Percentiles rank a stretch among this genome's conserved stretches.
Evolutionary conservation across 2,888 invertebrate species (phyloP).

Genomic region (Ophion obscuratus): DNA sequence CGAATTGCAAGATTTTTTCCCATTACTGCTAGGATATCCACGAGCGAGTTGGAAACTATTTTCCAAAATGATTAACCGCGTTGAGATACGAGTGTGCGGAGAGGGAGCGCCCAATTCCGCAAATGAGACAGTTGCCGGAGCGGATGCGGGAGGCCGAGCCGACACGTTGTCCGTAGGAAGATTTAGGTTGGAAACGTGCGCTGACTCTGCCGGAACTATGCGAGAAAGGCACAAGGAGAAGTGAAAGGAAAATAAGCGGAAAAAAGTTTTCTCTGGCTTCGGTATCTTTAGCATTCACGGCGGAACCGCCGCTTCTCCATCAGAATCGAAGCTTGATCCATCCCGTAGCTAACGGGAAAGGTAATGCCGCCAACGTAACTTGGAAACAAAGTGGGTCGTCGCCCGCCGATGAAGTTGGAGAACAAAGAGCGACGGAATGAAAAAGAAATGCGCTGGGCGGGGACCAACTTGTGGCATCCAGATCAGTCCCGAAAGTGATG

Average conservation of each 20-base stretch:
- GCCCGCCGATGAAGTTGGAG: conserved; percentile 57
- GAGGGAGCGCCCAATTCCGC: conserved; percentile 51
- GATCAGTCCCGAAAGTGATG: not conserved
- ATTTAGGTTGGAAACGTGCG: conserved; percentile 59
- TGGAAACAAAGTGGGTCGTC: conserved; percentile 64
- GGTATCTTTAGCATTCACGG: conserved; percentile 14
- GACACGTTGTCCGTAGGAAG: conserved; percentile 53
- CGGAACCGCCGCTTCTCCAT: conserved; percentile 45
- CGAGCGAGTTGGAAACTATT: conserved; percentile 46
- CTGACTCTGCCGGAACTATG: conserved; percentile 38
- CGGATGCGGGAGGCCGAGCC: conserved; percentile 38
- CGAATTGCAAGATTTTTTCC: conserved; percentile 27
- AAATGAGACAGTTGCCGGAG: conserved; percentile 59
- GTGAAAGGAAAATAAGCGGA: conserved; percentile 54
- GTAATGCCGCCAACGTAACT: conserved; percentile 64
- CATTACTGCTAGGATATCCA: not conserved
- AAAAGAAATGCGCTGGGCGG: not conserved
- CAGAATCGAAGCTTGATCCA: conserved; percentile 41
- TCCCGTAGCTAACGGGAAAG: conserved; percentile 55
- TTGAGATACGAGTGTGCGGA: not conserved
- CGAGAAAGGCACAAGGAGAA: conserved; percentile 4
- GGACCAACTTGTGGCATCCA: conserved; percentile 20
- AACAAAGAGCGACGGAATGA: conserved; percentile 58
- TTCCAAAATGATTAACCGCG: conserved; percentile 2
- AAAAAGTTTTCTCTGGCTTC: conserved; percentile 49